phyloP scores from a whole-genome alignment of 2,113 vertebrate genomes.

The Malurus cyaneus region DNA sequence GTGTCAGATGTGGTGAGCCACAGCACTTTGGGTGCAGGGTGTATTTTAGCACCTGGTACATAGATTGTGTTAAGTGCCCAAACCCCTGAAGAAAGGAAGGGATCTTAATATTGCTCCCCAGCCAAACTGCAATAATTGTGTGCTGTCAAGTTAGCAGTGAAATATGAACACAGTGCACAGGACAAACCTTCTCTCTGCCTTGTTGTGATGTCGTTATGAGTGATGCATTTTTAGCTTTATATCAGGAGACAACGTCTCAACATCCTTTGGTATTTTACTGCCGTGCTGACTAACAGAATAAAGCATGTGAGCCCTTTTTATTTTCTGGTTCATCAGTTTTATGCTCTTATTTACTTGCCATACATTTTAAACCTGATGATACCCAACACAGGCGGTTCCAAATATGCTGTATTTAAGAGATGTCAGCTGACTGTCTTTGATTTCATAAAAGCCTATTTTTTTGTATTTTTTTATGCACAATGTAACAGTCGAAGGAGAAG shows the following conservation, averaged over 20 bases:
- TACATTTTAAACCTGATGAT: neutral
- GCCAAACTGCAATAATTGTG: neutral
- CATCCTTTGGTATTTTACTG: neutral
- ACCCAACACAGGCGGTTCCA: neutral
- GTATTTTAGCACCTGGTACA: neutral
- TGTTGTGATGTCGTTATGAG: neutral
- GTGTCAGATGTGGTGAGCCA: neutral
- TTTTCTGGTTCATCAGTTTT: constrained; percentile 35
- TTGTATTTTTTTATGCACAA: accelerated
- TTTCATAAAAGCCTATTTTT: neutral
- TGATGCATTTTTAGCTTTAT: neutral
- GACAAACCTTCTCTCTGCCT: neutral
- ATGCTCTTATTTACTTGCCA: neutral
- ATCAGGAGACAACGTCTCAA: neutral
- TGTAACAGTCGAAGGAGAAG: neutral
- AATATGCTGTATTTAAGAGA: neutral
- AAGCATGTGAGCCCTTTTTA: neutral
- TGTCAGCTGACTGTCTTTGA: neutral
- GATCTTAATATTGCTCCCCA: neutral
- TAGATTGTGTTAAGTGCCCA: neutral
- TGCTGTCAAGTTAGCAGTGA: neutral
- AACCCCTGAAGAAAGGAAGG: neutral
- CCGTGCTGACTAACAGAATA: neutral
- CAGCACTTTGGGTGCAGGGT: neutral
- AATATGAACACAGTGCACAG: neutral